These are phyloP conservation scores for Synergus laeviventris DNA, from an alignment of 2,888 invertebrate genomes.

Conservation along the genomic window DNA sequence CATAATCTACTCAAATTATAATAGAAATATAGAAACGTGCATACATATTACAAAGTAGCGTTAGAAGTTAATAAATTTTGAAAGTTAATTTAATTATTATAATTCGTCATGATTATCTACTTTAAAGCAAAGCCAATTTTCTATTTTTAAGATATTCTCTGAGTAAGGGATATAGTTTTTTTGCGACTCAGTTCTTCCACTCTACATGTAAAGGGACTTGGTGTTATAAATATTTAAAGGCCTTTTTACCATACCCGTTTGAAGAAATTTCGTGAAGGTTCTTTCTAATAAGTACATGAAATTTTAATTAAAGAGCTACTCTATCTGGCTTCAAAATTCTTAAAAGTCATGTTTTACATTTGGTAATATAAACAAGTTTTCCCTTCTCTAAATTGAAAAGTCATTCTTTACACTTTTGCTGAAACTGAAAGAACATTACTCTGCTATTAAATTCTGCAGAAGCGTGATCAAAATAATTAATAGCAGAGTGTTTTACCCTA, in stretches of 20 bases:
- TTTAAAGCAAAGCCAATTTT: not conserved
- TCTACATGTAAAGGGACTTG: not conserved
- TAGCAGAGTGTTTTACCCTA: not conserved
- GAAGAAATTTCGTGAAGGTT: too few species aligned
- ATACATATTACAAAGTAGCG: not conserved
- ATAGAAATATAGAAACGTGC: not conserved
- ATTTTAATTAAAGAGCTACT: not conserved
- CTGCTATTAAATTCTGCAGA: not conserved
- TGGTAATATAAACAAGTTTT: not conserved
- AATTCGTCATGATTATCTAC: not conserved
- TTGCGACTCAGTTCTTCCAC: not conserved
- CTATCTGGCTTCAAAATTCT: not conserved
- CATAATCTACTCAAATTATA: too few species aligned
- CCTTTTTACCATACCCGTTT: not conserved
- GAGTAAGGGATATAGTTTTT: not conserved
- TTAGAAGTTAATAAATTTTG: not conserved
- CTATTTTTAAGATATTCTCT: not conserved
- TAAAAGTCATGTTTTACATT: not conserved
- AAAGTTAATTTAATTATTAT: not conserved
- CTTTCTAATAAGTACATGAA: slow-evolving; percentile 15
- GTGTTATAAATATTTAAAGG: not conserved
- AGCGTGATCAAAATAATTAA: not conserved
- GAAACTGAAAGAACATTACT: not conserved
- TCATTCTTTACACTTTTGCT: not conserved
- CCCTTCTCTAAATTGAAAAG: not conserved